phyloP scores from a whole-genome alignment of 1,140 invertebrate genomes.

The Drosophila pallidifrons region DNA sequence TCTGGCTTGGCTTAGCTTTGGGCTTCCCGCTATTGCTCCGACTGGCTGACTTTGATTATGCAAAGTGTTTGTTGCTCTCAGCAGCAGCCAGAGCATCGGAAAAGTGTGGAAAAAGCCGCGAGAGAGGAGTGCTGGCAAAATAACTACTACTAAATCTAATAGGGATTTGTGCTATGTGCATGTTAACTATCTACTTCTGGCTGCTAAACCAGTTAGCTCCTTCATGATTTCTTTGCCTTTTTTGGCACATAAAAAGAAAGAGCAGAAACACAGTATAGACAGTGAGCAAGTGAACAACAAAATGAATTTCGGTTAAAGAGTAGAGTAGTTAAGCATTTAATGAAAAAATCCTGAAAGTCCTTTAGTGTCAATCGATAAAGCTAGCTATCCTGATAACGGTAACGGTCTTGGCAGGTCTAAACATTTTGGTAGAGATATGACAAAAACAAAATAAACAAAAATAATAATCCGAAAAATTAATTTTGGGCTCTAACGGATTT shows the following conservation, averaged over 20 bases:
- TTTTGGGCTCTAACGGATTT: no score
- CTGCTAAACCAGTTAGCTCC: conserved; percentile 10
- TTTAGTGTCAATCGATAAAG: no score
- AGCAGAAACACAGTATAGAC: neutral
- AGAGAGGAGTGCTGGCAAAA: neutral
- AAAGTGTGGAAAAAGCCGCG: conserved; percentile 13
- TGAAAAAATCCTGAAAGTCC: no score
- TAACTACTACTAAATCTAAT: conserved; percentile 38
- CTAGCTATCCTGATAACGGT: no score
- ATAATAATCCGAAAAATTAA: no score
- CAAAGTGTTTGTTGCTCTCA: conserved; percentile 37
- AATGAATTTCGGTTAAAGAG: no score
- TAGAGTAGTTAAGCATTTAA: no score
- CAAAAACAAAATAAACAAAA: no score
- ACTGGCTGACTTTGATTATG: conserved; percentile 45
- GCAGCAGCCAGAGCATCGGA: conserved; percentile 8
- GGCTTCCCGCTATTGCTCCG: neutral
- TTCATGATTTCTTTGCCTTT: conserved; percentile 4
- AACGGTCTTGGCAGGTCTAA: no score
- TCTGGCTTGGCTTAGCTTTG: neutral
- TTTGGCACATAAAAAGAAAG: neutral
- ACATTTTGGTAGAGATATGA: no score
- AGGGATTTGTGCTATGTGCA: conserved; percentile 26
- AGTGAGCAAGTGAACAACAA: neutral
- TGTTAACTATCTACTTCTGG: conserved; percentile 19